phyloP scores from a whole-genome alignment of 2,113 vertebrate genomes.

The Cyanocitta stelleri region DNA sequence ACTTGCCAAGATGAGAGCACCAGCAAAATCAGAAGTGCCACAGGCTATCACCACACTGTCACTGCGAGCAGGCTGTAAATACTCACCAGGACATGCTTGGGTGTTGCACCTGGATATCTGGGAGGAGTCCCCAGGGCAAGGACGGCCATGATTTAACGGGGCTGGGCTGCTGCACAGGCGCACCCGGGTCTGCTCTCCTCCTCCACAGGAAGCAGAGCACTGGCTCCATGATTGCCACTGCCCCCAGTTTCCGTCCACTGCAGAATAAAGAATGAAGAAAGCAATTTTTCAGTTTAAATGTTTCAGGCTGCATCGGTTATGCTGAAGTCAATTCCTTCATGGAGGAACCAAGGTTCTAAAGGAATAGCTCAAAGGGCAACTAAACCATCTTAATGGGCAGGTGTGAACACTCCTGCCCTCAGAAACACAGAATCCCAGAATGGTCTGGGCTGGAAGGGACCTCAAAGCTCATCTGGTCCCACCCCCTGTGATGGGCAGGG shows the following conservation, averaged over 20 bases:
- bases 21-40: neutral
- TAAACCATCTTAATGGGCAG: neutral
- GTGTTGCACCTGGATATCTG: slow-evolving; percentile 87
- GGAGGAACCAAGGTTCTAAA: neutral
- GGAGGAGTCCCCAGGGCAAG: slow-evolving; percentile 86
- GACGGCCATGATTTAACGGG: slow-evolving; percentile 72
- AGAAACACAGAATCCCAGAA: neutral
- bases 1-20: neutral
- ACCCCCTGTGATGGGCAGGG: neutral
- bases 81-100: slow-evolving; percentile 87
- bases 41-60: neutral
- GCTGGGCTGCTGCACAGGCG: slow-evolving; percentile 82
- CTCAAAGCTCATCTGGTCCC: neutral
- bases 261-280: neutral
- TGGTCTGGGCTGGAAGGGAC: neutral
- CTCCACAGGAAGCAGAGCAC: slow-evolving; percentile 88
- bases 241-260: slow-evolving; percentile 92
- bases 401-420: neutral
- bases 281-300: neutral
- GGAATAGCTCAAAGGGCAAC: neutral
- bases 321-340: neutral
- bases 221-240: slow-evolving; percentile 87
- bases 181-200: slow-evolving; percentile 81
- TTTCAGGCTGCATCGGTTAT: neutral
- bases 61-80: fast-evolving